Percentiles rank a stretch among this genome's conserved stretches.
These are phyloP conservation scores for Bubo blakistoni DNA, from an alignment of 2,113 vertebrate genomes.

Conservation along the genomic window DNA sequence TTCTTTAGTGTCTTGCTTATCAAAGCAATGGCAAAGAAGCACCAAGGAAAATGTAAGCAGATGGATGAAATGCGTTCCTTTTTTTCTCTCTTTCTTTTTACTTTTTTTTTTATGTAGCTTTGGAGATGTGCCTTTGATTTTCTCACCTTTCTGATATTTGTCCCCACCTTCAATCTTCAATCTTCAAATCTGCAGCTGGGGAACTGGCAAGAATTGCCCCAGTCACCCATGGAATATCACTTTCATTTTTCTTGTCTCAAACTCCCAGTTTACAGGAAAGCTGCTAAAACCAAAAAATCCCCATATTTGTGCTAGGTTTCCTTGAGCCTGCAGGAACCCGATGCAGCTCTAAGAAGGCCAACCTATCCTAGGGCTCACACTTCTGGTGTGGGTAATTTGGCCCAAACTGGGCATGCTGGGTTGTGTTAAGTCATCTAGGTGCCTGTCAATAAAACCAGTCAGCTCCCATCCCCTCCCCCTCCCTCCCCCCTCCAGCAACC, in stretches of 20 bases:
- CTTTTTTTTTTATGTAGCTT: background rate
- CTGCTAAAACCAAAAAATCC: background rate
- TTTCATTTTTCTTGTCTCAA: background rate
- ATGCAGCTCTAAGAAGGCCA: background rate
- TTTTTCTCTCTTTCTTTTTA: background rate
- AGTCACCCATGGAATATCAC: background rate
- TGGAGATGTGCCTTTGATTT: background rate
- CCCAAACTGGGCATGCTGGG: background rate
- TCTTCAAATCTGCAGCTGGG: background rate
- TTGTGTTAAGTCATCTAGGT: background rate
- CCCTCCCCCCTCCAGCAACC: background rate
- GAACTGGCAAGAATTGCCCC: background rate
- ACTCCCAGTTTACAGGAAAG: background rate
- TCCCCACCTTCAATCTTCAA: background rate
- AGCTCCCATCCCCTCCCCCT: background rate
- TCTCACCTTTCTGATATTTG: background rate
- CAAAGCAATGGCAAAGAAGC: background rate
- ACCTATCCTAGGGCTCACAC: background rate
- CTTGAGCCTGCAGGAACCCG: background rate
- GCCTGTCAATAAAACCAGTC: background rate
- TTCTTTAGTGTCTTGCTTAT: background rate
- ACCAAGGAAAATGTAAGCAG: background rate
- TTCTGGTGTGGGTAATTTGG: background rate
- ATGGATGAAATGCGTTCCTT: background rate
- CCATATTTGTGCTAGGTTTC: background rate